Percentiles rank a stretch among this genome's conserved stretches.
phyloP scores from a whole-genome alignment of 1,140 invertebrate species.

The Monochamus saltuarius region DNA sequence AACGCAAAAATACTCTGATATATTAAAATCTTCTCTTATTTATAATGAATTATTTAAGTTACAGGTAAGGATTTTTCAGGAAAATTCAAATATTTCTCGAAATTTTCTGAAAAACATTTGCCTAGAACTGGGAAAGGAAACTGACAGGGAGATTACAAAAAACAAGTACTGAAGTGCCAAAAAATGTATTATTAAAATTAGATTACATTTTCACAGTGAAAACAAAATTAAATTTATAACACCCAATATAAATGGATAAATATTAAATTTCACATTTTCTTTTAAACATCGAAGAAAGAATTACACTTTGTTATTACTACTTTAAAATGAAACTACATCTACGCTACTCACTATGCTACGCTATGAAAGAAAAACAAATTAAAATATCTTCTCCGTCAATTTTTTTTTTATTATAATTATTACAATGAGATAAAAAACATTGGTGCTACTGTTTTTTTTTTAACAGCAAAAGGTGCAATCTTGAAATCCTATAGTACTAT shows the following conservation, averaged over 20 bases:
- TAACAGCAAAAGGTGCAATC: background rate
- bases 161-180: no score
- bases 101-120: no score
- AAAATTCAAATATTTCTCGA: no score
- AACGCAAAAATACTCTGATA: no score
- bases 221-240: no score
- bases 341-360: background rate
- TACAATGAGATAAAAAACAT: background rate
- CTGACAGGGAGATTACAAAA: no score
- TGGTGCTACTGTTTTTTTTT: conserved; percentile 4
- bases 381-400: background rate
- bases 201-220: no score
- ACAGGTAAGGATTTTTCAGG: no score
- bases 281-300: conserved; percentile 4
- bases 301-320: background rate
- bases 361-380: background rate
- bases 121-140: no score
- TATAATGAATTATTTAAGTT: no score
- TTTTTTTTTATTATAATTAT: background rate
- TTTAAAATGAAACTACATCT: conserved; percentile 2
- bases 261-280: background rate
- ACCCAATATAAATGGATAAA: conserved; percentile 1
- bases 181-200: no score
- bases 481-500: background rate
- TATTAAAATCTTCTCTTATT: no score